Evolutionary conservation across 2,797 vertebrate species (phyloP).

Genomic region (Oryzias sinensis): DNA sequence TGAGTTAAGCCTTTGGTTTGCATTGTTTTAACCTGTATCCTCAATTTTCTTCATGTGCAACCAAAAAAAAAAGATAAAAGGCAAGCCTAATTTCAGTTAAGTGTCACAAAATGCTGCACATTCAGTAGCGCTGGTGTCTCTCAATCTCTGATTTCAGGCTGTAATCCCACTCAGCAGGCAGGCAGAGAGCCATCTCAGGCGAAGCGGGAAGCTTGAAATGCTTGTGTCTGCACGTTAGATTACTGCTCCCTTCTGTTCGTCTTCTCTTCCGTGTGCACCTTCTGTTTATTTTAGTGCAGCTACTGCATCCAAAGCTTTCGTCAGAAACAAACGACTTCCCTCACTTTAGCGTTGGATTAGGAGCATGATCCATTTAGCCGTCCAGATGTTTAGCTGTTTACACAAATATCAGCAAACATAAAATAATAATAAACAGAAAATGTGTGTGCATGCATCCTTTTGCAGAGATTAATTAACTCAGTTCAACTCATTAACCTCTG

Average conservation of each 20-base stretch:
- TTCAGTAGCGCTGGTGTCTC: slow-evolving; percentile 12
- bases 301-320: slow-evolving; percentile 3
- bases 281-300: slow-evolving; percentile 24
- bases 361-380: background rate
- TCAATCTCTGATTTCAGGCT: slow-evolving; percentile 34
- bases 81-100: slow-evolving; percentile 24
- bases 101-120: slow-evolving; percentile 4
- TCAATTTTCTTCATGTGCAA: too few relatives aligned
- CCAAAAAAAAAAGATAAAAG: too few relatives aligned
- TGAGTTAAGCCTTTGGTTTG: too few relatives aligned
- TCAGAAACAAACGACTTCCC: background rate
- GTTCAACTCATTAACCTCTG: slow-evolving; percentile 49
- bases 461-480: slow-evolving; percentile 40
- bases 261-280: slow-evolving; percentile 10
- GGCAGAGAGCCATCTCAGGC: slow-evolving; percentile 29
- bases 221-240: slow-evolving; percentile 40
- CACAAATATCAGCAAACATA: slow-evolving; percentile 7
- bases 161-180: slow-evolving; percentile 41
- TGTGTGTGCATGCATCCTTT: background rate
- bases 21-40: too few relatives aligned
- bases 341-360: slow-evolving; percentile 1
- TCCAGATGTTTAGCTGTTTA: slow-evolving; percentile 3
- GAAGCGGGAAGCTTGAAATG: slow-evolving; percentile 16
- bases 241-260: slow-evolving; percentile 27
- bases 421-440: background rate